Evolutionary conservation across 2,113 vertebrate species (phyloP).

Genomic region (Sander lucioperca): DNA sequence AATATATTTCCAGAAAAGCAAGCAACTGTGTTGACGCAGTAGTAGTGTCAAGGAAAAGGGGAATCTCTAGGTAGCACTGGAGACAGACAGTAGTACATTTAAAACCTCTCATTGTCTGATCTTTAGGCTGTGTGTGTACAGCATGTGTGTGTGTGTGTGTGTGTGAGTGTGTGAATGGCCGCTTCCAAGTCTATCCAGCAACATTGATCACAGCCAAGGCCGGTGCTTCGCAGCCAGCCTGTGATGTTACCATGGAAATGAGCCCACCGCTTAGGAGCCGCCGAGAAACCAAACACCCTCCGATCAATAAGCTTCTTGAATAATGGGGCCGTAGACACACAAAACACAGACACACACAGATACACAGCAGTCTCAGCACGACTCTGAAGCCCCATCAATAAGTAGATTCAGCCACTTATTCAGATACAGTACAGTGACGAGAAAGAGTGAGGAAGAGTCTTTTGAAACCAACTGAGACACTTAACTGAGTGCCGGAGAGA

Average conservation of each 20-base stretch:
- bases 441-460: constrained; percentile 41
- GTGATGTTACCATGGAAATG: constrained; percentile 82
- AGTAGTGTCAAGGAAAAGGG: not conserved
- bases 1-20: not conserved
- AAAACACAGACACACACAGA: constrained; percentile 31
- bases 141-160: not conserved
- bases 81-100: constrained; percentile 27
- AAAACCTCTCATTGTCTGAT: constrained; percentile 55
- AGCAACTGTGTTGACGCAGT: not conserved
- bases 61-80: constrained; percentile 19
- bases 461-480: constrained; percentile 65
- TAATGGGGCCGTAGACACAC: constrained; percentile 54
- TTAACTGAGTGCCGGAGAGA: constrained; percentile 49
- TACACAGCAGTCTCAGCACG: constrained; percentile 5
- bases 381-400: constrained; percentile 55
- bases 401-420: constrained; percentile 53
- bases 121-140: constrained; percentile 1
- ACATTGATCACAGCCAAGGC: constrained; percentile 80
- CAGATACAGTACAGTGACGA: constrained; percentile 27
- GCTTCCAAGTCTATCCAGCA: constrained; percentile 49
- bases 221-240: constrained; percentile 68
- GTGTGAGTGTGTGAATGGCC: not conserved
- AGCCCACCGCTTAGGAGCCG: constrained; percentile 58
- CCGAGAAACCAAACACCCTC: constrained; percentile 76
- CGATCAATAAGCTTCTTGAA: constrained; percentile 81